These are phyloP conservation scores for Suillia variegata DNA, from an alignment of 2,888 invertebrate species.

Conservation along the genomic window DNA sequence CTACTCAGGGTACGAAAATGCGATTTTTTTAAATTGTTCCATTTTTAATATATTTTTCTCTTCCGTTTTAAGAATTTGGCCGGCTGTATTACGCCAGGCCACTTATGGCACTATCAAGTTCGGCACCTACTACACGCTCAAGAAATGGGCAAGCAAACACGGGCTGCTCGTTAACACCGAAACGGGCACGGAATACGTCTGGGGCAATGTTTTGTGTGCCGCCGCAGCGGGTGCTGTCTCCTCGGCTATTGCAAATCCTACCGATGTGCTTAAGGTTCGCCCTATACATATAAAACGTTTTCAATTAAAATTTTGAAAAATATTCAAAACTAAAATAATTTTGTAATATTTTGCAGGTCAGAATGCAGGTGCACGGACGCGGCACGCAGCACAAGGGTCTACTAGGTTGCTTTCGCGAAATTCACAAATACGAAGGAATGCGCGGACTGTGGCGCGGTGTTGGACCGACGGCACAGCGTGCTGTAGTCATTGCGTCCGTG, in stretches of 20 bases:
- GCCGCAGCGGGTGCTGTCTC: constrained; percentile 75
- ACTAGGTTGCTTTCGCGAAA: constrained; percentile 79
- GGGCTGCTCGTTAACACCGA: constrained; percentile 60
- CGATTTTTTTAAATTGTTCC: not conserved
- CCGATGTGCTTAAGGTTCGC: constrained; percentile 93
- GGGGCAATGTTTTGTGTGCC: constrained; percentile 80
- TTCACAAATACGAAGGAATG: constrained; percentile 82
- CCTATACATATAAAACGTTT: too few relatives aligned
- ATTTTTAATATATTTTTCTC: too few relatives aligned
- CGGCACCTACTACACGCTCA: constrained; percentile 91
- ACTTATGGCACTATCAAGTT: constrained; percentile 97
- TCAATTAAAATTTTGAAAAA: too few relatives aligned
- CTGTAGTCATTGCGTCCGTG: constrained; percentile 90
- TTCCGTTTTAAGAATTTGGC: constrained; percentile 77
- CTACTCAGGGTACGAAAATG: constrained; percentile 84
- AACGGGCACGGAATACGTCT: constrained; percentile 64
- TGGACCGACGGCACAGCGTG: constrained; percentile 89
- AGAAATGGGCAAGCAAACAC: constrained; percentile 69
- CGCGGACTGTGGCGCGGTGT: constrained; percentile 91
- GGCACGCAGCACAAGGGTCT: constrained; percentile 68
- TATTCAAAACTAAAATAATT: too few relatives aligned
- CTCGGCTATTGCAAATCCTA: constrained; percentile 94
- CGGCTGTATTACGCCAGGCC: constrained; percentile 89
- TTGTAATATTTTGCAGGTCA: too few relatives aligned
- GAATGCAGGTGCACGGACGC: constrained; percentile 75